Conservation (phyloP, 1,140 invertebrate genomes). For the Hermetia illucens region DNA sequence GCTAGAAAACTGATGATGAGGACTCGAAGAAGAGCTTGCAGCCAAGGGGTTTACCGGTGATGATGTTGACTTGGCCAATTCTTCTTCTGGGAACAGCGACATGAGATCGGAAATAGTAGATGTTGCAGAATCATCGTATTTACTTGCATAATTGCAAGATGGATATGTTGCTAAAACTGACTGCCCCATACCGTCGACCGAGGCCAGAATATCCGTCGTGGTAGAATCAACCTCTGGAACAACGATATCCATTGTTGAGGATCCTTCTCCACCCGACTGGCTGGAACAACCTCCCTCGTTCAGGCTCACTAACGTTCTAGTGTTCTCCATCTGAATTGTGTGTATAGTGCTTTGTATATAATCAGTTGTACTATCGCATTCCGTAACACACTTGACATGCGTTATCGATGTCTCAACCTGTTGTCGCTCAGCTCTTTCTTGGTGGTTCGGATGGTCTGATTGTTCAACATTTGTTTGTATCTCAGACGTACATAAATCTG, state of each 20-base stretch:
- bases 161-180: neutral
- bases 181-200: neutral
- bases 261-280: neutral
- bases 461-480: neutral
- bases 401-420: too few relatives aligned
- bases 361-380: conserved; percentile 8
- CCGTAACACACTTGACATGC: neutral
- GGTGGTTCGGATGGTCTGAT: neutral
- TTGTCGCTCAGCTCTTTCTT: too few relatives aligned
- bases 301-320: neutral
- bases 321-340: too few relatives aligned
- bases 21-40: conserved; percentile 2
- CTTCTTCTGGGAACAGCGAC: conserved; percentile 11
- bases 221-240: conserved; percentile 6
- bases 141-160: neutral
- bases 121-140: neutral
- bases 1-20: neutral
- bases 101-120: conserved; percentile 10
- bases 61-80: conserved; percentile 1
- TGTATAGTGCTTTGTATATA: neutral
- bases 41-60: too few relatives aligned
- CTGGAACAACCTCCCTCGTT: neutral
- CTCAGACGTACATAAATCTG: neutral
- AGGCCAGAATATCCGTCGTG: conserved; percentile 2
- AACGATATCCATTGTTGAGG: conserved; percentile 2